Evolutionary conservation across 2,888 invertebrate species (phyloP).

Genomic region (Pycnomerus fuliginosus): DNA sequence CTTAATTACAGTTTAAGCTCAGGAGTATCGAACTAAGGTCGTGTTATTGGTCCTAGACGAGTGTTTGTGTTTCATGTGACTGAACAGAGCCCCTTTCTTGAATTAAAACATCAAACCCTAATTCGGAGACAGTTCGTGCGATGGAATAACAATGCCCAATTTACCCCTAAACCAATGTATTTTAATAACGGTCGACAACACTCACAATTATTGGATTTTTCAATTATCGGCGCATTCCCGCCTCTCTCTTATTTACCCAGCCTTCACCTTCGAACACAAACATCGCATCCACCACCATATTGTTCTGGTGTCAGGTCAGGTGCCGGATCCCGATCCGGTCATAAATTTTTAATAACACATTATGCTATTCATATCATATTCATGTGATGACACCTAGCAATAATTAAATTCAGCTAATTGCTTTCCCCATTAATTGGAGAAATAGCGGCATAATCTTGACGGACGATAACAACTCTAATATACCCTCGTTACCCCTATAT

Average conservation of each 20-base stretch:
- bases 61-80: slow-evolving; percentile 32
- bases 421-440: no score
- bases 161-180: slow-evolving; percentile 25
- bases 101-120: slow-evolving; percentile 37
- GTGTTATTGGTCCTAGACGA: slow-evolving; percentile 30
- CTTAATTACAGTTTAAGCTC: slow-evolving; percentile 31
- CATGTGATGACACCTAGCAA: no score
- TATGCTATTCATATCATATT: no score
- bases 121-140: slow-evolving; percentile 33
- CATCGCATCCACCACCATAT: slow-evolving; percentile 4
- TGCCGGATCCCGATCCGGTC: no score
- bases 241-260: slow-evolving; percentile 16
- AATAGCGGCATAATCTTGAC: no score
- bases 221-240: slow-evolving; percentile 15
- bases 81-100: slow-evolving; percentile 27
- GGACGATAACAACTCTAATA: no score
- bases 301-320: no score
- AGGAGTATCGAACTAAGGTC: slow-evolving; percentile 31
- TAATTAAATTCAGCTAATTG: no score
- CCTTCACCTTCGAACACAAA: slow-evolving; percentile 13
- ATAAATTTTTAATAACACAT: no score
- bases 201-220: slow-evolving; percentile 22
- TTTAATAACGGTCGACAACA: slow-evolving; percentile 20
- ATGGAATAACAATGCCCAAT: slow-evolving; percentile 36
- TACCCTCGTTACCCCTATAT: no score